Conservation (phyloP, 2,113 vertebrate species). For the Prochilodus magdalenae region DNA sequence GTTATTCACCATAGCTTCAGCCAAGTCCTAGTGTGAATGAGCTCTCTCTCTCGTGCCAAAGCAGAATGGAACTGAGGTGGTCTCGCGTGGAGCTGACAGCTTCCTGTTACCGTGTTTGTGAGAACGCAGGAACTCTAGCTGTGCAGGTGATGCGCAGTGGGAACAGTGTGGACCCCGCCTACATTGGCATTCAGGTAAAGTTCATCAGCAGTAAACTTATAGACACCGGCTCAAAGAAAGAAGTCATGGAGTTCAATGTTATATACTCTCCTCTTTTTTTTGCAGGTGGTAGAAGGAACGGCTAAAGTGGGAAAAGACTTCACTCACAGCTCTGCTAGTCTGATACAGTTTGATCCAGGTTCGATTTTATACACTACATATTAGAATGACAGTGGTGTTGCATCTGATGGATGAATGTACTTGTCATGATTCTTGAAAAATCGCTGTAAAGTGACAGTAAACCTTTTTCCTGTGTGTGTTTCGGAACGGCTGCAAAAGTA, state of each 20-base stretch:
- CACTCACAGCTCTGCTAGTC: constrained; percentile 69
- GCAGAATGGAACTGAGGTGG: constrained; percentile 74
- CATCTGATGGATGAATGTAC: background rate
- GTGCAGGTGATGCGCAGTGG: constrained; percentile 74
- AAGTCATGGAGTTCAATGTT: background rate
- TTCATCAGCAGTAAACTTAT: constrained; percentile 7
- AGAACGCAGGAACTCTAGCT: constrained; percentile 73
- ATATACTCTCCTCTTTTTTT: constrained; percentile 19
- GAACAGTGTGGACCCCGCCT: constrained; percentile 72
- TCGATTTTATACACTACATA: background rate
- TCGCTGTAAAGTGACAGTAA: too few species aligned
- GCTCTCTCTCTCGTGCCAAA: constrained; percentile 39
- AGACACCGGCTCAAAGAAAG: background rate
- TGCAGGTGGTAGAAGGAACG: constrained; percentile 74
- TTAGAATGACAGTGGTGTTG: background rate
- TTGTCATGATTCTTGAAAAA: too few species aligned
- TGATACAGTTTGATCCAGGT: constrained; percentile 82
- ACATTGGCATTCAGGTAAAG: constrained; percentile 71
- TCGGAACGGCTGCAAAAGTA: too few species aligned
- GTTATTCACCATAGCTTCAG: background rate
- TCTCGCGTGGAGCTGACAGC: constrained; percentile 71
- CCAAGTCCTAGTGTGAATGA: constrained; percentile 38
- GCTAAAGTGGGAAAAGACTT: constrained; percentile 74
- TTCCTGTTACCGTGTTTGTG: constrained; percentile 70
- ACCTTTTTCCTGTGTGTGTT: too few species aligned